Base-by-base conservation (phyloP, 2,797 vertebrate species). In the Ataeniobius toweri region DNA sequence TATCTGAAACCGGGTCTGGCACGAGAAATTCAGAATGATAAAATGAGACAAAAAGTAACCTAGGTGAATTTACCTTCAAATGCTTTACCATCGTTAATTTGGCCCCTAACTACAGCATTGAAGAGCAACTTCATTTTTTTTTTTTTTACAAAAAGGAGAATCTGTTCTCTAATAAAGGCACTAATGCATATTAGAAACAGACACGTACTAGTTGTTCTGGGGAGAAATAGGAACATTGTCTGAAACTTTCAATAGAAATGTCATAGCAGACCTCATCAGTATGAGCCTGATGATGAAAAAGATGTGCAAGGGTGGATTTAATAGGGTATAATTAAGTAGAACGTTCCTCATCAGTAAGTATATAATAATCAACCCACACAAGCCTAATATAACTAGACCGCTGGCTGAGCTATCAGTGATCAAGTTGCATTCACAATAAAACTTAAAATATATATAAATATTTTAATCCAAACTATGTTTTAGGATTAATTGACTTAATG, bases 11-110 rank as follows among this genome's bases (percentile, higher is more conserved):
- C 65, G 67, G 80, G 85, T 86, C 85, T 86, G 90, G 89, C 87
- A 88, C 90, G 80, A 81, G 78, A 85, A 82, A 85, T 88, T 74
- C 76, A 72, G 88, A 91, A 86, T 85, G 86, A 87, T 86, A 74
- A 89, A 36, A 36, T 36, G 61, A 10, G 76, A 18, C 8, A 41
- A 71, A 73, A 75, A 46, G n/a, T 12, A 6, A 59, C 80, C 41
- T 61, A 4, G 20, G 20, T 41, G 24, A 9, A 67, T 10, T 24
- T 12, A 41, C 36, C 9, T 41, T 36, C 36, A 8, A 58, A n/a
- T n/a, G 56, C 26, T 24, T 7, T 58, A 26, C n/a, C 56, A 13
- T 58, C n/a, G 4, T 24, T 55, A 55, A 55, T 24, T 55, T 6
- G 6, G 0, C 10, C 56, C 2, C 0, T 3, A 2, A 58, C 24